These are phyloP conservation scores for Drosophila parvula DNA, from an alignment of 1,140 invertebrate species.

Conservation along the genomic window DNA sequence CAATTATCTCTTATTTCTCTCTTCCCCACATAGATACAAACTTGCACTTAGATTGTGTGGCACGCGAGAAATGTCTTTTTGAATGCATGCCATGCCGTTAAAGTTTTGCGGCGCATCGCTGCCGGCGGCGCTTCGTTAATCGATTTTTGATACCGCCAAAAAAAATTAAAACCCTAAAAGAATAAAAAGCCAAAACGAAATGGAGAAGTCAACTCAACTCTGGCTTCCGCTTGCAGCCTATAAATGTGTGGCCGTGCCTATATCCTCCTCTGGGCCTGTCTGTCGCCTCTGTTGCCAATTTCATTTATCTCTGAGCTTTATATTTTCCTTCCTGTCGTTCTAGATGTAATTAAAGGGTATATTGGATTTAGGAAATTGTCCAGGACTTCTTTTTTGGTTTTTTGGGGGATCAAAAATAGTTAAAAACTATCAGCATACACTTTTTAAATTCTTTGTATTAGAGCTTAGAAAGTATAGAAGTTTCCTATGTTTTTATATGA, in stretches of 20 bases:
- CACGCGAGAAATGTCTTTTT: conserved; percentile 70
- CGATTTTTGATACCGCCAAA: conserved; percentile 69
- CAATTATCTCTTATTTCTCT: conserved; percentile 68
- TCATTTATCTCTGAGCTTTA: conserved; percentile 79
- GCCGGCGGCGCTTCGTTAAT: conserved; percentile 69
- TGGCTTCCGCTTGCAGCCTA: conserved; percentile 24
- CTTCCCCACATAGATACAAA: conserved; percentile 33
- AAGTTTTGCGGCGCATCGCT: conserved; percentile 57
- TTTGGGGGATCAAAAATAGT: not conserved
- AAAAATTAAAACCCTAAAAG: conserved; percentile 44
- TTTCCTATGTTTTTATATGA: too few species aligned
- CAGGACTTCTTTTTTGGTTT: not conserved
- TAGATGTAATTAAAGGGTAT: conserved; percentile 20
- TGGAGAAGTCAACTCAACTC: conserved; percentile 61
- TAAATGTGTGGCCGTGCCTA: conserved; percentile 35
- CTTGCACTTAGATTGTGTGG: conserved; percentile 29
- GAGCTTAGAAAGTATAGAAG: too few species aligned
- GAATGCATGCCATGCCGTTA: conserved; percentile 51
- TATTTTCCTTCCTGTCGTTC: conserved; percentile 41
- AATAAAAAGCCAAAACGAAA: conserved; percentile 17
- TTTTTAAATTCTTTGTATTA: too few species aligned
- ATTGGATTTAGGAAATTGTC: not conserved
- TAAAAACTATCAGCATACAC: too few species aligned
- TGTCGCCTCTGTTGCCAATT: conserved; percentile 70
- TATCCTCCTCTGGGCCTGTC: conserved; percentile 39